phyloP scores from a whole-genome alignment of 2,888 invertebrate genomes.

The Ochropleura leucogaster region DNA sequence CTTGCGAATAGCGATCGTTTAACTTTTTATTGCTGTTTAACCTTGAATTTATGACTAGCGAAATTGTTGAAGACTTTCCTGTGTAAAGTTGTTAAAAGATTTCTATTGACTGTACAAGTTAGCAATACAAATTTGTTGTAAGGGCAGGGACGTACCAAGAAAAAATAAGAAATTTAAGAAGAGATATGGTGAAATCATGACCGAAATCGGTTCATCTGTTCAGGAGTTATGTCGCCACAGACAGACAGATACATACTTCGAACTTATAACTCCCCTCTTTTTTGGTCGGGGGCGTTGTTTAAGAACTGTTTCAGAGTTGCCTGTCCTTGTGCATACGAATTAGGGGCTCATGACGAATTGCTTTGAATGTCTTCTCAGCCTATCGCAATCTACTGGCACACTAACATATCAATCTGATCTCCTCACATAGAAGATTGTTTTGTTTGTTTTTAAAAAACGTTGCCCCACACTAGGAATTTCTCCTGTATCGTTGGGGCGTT shows the following conservation, averaged over 20 bases:
- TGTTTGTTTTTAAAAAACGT: too few species aligned
- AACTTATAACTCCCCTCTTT: too few species aligned
- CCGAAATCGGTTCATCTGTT: too few species aligned
- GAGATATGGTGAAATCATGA: not conserved
- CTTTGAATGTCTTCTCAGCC: not conserved
- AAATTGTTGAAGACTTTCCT: constrained; percentile 59
- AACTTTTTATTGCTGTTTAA: constrained; percentile 82
- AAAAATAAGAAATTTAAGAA: not conserved
- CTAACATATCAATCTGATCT: too few species aligned
- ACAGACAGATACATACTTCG: too few species aligned
- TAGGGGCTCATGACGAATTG: not conserved
- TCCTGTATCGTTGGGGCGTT: too few species aligned
- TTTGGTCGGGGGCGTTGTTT: too few species aligned
- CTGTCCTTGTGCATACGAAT: not conserved
- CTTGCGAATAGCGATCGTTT: constrained; percentile 79
- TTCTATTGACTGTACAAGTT: constrained; percentile 23
- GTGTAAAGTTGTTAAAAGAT: constrained; percentile 35
- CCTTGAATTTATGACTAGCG: constrained; percentile 77
- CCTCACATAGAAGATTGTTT: too few species aligned
- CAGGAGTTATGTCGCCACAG: too few species aligned
- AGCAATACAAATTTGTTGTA: constrained; percentile 6
- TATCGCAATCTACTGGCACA: not conserved
- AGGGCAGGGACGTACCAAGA: constrained; percentile 2
- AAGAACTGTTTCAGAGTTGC: not conserved
- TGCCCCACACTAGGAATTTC: too few species aligned